Base-by-base conservation (phyloP, 1,140 invertebrate genomes). In the Berghia stephanieae region DNA sequence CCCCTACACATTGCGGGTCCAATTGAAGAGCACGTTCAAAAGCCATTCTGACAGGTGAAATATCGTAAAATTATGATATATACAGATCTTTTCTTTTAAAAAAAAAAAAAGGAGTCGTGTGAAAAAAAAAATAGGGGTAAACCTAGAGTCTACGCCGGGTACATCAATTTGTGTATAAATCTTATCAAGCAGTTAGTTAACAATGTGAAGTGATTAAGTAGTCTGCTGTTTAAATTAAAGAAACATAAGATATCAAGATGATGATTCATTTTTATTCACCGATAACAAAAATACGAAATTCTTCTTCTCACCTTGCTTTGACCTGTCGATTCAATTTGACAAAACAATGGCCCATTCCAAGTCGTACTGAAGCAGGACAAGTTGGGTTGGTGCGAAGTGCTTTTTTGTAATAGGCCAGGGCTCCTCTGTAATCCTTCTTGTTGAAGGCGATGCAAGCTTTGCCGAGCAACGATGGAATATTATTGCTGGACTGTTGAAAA, bases 311-410 rank as follows among this genome's bases (percentile, higher is more conserved):
- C 93, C 93, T 94, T 13, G 98, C 98, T 91, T 99, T 99, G 38
- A 98, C 97, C 63, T 95, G 93, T 88, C 98, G 98, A 79, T 94
- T 96, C 44, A 99, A 91, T 89, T 98, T 99, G 90, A 99, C 95
- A 87, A 99, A 99, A 89, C 97, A 98, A 89, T 99, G 97, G 0
- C 97, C 98, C 94, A 99, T 98, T 36, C 98, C 97, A 36, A 99
- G 91, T 71, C 91, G 92, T n/a, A 99, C 95, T 79, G 95, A 96
- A 1, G 98, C 97, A 36, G 98, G 98, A 88, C 98, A 98, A 83
- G 95, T 96, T 3, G 98, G 97, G 91, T 99, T 99, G 2, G 95
- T 97, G 73, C 96, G 91, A 0, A 99, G 87, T 1, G 97, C 97
- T 90, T 99, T 99, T 87, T 99, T 99, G 88, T 99, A 99, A 89